A percentile compares a stretch with the other conserved stretches of the same genome.
phyloP scores from a whole-genome alignment of 1,140 invertebrate species.

The Asobara japonica region DNA sequence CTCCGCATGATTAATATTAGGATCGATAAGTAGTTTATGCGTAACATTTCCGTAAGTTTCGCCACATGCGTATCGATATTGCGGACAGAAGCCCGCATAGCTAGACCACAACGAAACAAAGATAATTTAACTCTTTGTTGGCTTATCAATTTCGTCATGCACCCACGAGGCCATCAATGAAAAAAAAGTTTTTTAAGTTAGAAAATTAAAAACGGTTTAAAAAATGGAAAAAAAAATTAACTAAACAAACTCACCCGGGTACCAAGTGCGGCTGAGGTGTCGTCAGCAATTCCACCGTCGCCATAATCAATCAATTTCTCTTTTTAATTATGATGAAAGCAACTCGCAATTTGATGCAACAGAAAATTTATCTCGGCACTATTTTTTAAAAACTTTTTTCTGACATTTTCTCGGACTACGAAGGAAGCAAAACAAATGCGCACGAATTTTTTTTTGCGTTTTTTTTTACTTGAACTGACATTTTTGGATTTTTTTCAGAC shows the following conservation, averaged over 20 bases:
- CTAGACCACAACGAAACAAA: slow-evolving; percentile 55
- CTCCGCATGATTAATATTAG: slow-evolving; percentile 74
- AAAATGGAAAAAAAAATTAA: too few relatives aligned
- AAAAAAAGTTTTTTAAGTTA: too few relatives aligned
- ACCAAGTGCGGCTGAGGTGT: slow-evolving; percentile 69
- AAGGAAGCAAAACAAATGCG: neutral
- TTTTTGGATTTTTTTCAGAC: too few relatives aligned
- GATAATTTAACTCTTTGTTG: slow-evolving; percentile 4
- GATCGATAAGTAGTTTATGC: slow-evolving; percentile 77
- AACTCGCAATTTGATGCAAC: slow-evolving; percentile 6
- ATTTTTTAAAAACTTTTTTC: slow-evolving; percentile 28
- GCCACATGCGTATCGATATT: slow-evolving; percentile 76
- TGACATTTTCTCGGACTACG: neutral
- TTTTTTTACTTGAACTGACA: too few relatives aligned
- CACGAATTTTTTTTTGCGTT: neutral
- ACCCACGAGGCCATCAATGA: too few relatives aligned
- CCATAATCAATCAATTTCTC: slow-evolving; percentile 26
- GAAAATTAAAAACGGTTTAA: too few relatives aligned
- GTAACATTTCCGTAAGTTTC: slow-evolving; percentile 77
- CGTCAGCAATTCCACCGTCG: slow-evolving; percentile 55
- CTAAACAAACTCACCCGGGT: slow-evolving; percentile 71
- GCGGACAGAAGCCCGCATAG: slow-evolving; percentile 78
- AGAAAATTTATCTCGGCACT: neutral
- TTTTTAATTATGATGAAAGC: slow-evolving; percentile 29
- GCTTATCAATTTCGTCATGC: neutral